Percentiles rank a stretch among this genome's conserved stretches.
Evolutionary conservation across 1,140 invertebrate species (phyloP).

Genomic region (Meteorus sp.): DNA sequence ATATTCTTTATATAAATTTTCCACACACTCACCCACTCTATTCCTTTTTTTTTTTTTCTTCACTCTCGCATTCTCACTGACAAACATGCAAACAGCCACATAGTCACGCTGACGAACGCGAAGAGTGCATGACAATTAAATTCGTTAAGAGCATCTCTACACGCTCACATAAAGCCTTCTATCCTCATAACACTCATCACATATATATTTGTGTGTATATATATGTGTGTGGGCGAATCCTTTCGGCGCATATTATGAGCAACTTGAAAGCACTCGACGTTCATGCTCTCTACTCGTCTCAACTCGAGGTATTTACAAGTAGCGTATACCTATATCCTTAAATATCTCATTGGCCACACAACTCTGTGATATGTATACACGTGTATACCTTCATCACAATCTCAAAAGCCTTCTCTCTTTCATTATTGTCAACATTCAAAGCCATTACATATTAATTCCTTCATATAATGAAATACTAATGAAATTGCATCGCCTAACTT

Average conservation of each 20-base stretch:
- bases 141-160: conserved; percentile 8
- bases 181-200: background rate
- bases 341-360: no score
- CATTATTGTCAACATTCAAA: no score
- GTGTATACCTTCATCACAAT: no score
- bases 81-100: conserved; percentile 1
- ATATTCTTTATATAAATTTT: no score
- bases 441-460: no score
- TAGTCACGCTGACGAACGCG: conserved; percentile 4
- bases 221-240: background rate
- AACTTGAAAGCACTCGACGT: conserved; percentile 15
- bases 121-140: conserved; percentile 18
- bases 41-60: background rate
- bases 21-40: background rate
- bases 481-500: no score
- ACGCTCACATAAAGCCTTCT: background rate
- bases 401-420: no score
- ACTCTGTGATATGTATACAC: no score
- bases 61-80: background rate
- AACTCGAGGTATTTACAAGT: background rate
- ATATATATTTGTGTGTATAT: background rate
- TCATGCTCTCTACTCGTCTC: background rate
- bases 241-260: background rate
- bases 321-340: no score
- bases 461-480: no score